phyloP scores from a whole-genome alignment of 1,140 invertebrate species.

The Spodoptera frugiperda region DNA sequence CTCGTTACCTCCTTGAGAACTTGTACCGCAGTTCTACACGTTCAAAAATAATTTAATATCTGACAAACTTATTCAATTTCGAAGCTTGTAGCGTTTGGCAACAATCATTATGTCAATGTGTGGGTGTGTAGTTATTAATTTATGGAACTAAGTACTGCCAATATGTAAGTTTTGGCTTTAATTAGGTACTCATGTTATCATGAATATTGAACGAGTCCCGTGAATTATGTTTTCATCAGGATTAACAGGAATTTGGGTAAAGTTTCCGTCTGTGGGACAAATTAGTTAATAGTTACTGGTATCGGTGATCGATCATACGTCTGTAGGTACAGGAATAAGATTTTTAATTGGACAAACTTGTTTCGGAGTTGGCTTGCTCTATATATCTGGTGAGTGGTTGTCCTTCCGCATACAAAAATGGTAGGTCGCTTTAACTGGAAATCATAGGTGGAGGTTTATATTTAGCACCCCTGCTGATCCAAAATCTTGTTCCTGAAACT shows the following conservation, averaged over 20 bases:
- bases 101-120: conserved; percentile 20
- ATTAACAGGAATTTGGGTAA: not conserved
- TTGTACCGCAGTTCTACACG: not conserved
- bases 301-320: not conserved
- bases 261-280: not conserved
- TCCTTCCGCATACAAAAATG: too few relatives aligned
- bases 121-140: conserved; percentile 15
- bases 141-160: conserved; percentile 3
- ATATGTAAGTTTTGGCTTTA: conserved; percentile 26
- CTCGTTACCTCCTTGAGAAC: not conserved
- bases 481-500: too few relatives aligned
- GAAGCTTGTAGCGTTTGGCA: not conserved
- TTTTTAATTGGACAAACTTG: too few relatives aligned
- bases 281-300: not conserved
- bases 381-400: too few relatives aligned
- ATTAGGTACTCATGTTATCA: not conserved
- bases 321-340: too few relatives aligned
- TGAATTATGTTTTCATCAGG: conserved; percentile 4
- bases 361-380: too few relatives aligned
- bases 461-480: too few relatives aligned
- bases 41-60: conserved; percentile 24
- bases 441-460: too few relatives aligned
- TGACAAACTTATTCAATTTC: conserved; percentile 31
- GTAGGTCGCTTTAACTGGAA: too few relatives aligned
- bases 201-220: conserved; percentile 1